Conservation (phyloP, 2,888 invertebrate species). For the Ditula angustiorana region DNA sequence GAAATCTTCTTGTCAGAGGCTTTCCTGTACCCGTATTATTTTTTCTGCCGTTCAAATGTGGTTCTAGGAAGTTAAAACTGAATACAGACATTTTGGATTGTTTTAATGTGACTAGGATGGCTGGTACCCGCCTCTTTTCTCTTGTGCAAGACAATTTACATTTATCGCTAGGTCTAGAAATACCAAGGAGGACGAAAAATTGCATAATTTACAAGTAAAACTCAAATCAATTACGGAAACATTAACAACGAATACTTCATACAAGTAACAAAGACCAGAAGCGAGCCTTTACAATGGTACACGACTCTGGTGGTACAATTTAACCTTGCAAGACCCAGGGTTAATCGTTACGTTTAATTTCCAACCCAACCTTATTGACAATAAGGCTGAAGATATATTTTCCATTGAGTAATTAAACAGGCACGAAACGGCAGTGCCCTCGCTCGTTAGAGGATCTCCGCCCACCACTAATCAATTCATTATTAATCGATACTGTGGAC, state of each 20-base stretch:
- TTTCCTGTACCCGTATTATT: too few species aligned
- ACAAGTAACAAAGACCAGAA: conserved; percentile 32
- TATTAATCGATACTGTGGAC: conserved; percentile 39
- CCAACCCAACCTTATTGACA: background rate
- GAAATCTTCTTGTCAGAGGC: too few species aligned
- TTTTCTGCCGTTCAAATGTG: too few species aligned
- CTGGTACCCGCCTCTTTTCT: too few species aligned
- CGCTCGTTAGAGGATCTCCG: conserved; percentile 34
- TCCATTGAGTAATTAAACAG: conserved; percentile 30
- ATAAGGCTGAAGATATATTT: conserved; percentile 5
- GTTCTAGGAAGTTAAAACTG: too few species aligned
- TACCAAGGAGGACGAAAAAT: too few species aligned
- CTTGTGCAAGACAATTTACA: too few species aligned
- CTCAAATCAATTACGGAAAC: background rate
- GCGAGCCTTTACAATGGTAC: conserved; percentile 22
- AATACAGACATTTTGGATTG: too few species aligned
- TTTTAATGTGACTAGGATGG: too few species aligned
- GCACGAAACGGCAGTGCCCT: conserved; percentile 32
- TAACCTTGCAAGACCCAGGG: conserved; percentile 19
- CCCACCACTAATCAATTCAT: conserved; percentile 40
- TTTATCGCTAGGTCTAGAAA: too few species aligned
- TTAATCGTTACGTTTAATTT: background rate
- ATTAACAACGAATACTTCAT: conserved; percentile 10
- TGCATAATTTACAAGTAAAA: background rate
- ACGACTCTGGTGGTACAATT: conserved; percentile 28